Evolutionary conservation across 1,140 invertebrate species (phyloP), one percentile per base, ranked within the genome.

Genomic region (Halyomorpha halys): DNA sequence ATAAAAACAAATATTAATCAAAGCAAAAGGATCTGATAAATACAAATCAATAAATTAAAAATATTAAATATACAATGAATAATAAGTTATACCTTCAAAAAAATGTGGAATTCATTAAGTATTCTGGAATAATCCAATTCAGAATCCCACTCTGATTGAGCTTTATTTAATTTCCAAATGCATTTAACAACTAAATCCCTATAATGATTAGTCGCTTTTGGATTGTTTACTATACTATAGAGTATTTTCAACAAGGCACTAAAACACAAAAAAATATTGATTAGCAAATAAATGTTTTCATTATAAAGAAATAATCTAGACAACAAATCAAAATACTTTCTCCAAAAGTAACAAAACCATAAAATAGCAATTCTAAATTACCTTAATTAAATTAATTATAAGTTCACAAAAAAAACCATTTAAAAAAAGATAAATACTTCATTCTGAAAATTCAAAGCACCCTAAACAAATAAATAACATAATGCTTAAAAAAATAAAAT

Each of bases 111-210:
- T 19, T 70, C 68, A 25, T 27, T 34, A 11, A 72, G 62, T 5
- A 72, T 66, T 39, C 59, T 44, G 19, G 66, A 64, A 61, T 71
- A 72, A 19, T 70, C 64, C 8, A 72, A 23, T 65, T 71, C 68
- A 19, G 59, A 27, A 1, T 68, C 66, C 71, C 71, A 72, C 15
- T 68, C 65, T 21, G 68, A 66, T 18, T 71, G 65, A 61, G 64
- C 60, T 53, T 68, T 68, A 21, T 71, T 65, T 15, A 71, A 62
- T 64, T 71, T 72, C 71, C 71, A 72, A n/a, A 70, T 62, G 60
- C 71, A 72, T 66, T 71, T 71, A 67, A 70, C 67, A 6, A 68
- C 53, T 19, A 72, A 56, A 51, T 72, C 70, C 59, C 69, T 66
- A 63, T 67, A 71, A 63, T 68, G 70, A 19, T 61, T 51, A n/a